A percentile compares a stretch with the other conserved stretches of the same genome.
phyloP scores from a whole-genome alignment of 1,140 invertebrate genomes.

The Nylanderia fulva region DNA sequence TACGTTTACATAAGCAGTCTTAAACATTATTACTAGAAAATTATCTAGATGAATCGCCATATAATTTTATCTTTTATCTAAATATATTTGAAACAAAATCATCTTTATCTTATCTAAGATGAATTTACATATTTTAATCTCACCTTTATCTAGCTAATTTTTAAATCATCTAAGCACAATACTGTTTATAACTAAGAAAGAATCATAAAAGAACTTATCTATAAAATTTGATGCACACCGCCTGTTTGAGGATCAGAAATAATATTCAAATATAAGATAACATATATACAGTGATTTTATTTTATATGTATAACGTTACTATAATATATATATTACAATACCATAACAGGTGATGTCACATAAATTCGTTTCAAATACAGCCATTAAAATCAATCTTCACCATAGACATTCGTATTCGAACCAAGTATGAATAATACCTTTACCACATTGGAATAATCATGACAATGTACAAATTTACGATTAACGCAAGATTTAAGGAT shows the following conservation, averaged over 20 bases:
- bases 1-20: too few species aligned
- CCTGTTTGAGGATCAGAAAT: background rate
- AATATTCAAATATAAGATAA: slow-evolving; percentile 38
- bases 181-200: background rate
- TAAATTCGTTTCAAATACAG: slow-evolving; percentile 57
- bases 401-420: slow-evolving; percentile 32
- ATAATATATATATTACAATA: slow-evolving; percentile 40
- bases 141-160: too few species aligned
- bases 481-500: background rate
- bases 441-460: slow-evolving; percentile 22
- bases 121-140: too few species aligned
- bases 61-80: too few species aligned
- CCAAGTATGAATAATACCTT: slow-evolving; percentile 30
- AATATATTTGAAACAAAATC: too few species aligned
- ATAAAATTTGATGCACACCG: background rate
- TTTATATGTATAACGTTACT: slow-evolving; percentile 46
- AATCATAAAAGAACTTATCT: too few species aligned
- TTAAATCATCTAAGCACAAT: too few species aligned
- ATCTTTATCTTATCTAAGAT: too few species aligned
- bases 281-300: slow-evolving; percentile 48
- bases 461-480: slow-evolving; percentile 14
- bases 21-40: too few species aligned
- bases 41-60: too few species aligned
- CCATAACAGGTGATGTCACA: slow-evolving; percentile 48
- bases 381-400: slow-evolving; percentile 48